phyloP scores from a whole-genome alignment of 2,113 vertebrate species.

The Larimichthys polyactis region DNA sequence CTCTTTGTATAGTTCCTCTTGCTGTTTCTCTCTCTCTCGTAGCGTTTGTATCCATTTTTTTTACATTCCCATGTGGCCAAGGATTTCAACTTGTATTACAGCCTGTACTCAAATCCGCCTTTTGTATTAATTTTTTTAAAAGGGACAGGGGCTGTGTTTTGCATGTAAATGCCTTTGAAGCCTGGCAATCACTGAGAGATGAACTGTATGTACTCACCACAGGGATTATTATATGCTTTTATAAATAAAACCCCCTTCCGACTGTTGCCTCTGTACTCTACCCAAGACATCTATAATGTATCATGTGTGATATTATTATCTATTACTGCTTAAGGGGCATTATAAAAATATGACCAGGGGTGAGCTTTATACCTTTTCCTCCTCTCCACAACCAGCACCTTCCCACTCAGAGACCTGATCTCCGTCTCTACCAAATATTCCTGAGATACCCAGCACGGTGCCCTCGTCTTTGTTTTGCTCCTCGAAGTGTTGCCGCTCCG shows the following conservation, averaged over 20 bases:
- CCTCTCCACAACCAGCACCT: neutral
- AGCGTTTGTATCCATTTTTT: constrained; percentile 54
- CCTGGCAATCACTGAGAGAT: constrained; percentile 25
- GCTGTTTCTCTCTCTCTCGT: constrained; percentile 19
- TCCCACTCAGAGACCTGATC: neutral
- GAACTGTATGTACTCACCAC: constrained; percentile 13
- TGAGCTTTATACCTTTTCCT: neutral
- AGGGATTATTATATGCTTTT: constrained; percentile 21
- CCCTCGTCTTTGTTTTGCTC: constrained; percentile 17
- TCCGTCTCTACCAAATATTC: constrained; percentile 10
- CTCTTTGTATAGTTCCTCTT: constrained; percentile 29
- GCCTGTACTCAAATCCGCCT: constrained; percentile 50
- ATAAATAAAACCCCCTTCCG: constrained; percentile 6
- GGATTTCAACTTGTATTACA: constrained; percentile 67
- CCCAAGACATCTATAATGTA: neutral
- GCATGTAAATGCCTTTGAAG: constrained; percentile 50
- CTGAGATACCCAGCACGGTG: constrained; percentile 1
- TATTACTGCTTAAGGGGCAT: constrained; percentile 3
- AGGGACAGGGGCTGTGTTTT: constrained; percentile 50
- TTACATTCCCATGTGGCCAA: constrained; percentile 52
- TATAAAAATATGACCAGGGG: constrained; percentile 9
- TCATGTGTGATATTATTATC: neutral
- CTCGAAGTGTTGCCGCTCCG: neutral
- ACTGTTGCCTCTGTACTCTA: constrained; percentile 9
- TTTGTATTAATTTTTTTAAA: constrained; percentile 59